phyloP scores from a whole-genome alignment of 2,797 vertebrate species.

The Helostoma temminkii region DNA sequence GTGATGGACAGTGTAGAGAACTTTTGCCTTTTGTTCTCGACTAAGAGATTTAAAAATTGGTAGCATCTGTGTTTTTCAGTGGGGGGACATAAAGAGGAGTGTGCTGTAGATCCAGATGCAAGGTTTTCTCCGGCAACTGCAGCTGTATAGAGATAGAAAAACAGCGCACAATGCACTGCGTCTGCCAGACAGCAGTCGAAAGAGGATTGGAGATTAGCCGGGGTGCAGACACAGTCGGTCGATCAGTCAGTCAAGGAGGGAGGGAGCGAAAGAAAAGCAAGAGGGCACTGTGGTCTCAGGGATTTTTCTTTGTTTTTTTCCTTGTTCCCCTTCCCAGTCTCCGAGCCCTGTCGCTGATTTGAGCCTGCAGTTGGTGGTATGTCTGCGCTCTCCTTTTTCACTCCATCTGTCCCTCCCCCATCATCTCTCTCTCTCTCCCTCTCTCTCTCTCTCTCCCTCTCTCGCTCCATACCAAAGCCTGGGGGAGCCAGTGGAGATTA shows the following conservation, averaged over 20 bases:
- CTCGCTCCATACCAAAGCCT: conserved; percentile 88
- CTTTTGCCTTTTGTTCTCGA: neutral
- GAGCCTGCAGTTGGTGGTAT: conserved; percentile 86
- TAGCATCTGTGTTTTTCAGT: conserved; percentile 34
- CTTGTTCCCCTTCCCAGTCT: conserved; percentile 69
- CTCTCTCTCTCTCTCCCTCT: conserved; percentile 68
- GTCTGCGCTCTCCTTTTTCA: conserved; percentile 87
- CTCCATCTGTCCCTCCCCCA: conserved; percentile 79
- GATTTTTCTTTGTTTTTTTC: conserved; percentile 80
- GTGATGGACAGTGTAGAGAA: too few relatives aligned
- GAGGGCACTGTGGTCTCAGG: conserved; percentile 90
- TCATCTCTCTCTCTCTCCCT: conserved; percentile 73
- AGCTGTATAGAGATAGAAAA: conserved; percentile 57
- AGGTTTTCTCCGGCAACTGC: conserved; percentile 27
- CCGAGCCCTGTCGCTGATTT: conserved; percentile 89
- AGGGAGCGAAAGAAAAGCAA: conserved; percentile 81
- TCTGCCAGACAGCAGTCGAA: conserved; percentile 59
- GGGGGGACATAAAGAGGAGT: neutral
- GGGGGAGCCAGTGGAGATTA: conserved; percentile 94
- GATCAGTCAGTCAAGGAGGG: conserved; percentile 62
- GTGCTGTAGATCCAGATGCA: conserved; percentile 62
- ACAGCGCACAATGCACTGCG: conserved; percentile 45
- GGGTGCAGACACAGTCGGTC: conserved; percentile 61
- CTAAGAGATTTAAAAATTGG: conserved; percentile 42
- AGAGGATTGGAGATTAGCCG: conserved; percentile 74